A percentile compares a stretch with the other conserved stretches of the same genome.
phyloP scores from a whole-genome alignment of 2,888 invertebrate genomes.

The Acanthosepion lycidas region DNA sequence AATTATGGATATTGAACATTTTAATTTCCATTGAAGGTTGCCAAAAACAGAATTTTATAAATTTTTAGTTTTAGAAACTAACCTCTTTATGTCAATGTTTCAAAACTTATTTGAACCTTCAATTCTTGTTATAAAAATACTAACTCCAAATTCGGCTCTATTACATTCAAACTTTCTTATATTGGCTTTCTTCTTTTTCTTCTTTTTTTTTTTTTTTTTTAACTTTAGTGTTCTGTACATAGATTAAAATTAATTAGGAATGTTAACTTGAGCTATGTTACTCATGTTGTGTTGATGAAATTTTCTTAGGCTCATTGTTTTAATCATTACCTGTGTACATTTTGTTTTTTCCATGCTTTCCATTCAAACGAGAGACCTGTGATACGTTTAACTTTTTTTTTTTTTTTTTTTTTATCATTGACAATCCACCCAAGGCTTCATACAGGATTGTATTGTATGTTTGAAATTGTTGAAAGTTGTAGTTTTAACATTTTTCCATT shows the following conservation, averaged over 20 bases:
- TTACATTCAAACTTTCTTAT: background rate
- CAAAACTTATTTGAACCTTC: background rate
- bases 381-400: background rate
- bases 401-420: conserved; percentile 34
- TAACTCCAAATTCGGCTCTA: background rate
- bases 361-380: conserved; percentile 38
- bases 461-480: conserved; percentile 11
- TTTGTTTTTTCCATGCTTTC: conserved; percentile 43
- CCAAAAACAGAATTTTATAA: background rate
- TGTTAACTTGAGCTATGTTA: background rate
- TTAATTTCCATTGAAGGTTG: background rate
- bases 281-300: background rate
- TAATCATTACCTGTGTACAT: conserved; percentile 33
- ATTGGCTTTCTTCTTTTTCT: background rate
- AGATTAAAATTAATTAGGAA: background rate
- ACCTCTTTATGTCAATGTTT: background rate
- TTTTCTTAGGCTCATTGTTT: background rate
- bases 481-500: background rate
- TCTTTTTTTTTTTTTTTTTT: no score
- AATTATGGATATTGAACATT: background rate
- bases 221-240: background rate
- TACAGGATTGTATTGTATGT: conserved; percentile 37
- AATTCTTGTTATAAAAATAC: background rate
- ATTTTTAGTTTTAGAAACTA: background rate
- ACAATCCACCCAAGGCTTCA: conserved; percentile 40